phyloP scores from a whole-genome alignment of 35 echinoderm and acorn worm species.

The Amphiura filiformis region DNA sequence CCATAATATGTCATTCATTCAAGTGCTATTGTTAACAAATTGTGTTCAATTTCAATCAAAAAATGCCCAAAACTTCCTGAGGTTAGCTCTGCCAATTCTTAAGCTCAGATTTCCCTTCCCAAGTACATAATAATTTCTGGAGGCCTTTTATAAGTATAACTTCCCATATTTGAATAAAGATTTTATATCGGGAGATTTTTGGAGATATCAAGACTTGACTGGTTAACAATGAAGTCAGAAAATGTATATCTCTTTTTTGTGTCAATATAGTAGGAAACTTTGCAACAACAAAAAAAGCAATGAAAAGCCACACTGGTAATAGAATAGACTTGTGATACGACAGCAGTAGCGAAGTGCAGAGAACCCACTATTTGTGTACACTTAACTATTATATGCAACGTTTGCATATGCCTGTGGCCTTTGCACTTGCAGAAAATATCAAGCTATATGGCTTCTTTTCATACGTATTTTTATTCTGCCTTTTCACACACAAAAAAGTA shows the following conservation, averaged over 20 bases:
- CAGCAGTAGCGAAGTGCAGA: not conserved
- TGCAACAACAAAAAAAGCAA: slow-evolving; percentile 10
- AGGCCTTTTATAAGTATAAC: not conserved
- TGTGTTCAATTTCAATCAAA: not conserved
- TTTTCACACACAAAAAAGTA: not conserved
- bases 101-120: not conserved
- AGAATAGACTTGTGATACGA: not conserved
- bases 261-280: not conserved
- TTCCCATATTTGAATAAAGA: not conserved
- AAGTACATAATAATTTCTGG: not conserved
- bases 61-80: not conserved
- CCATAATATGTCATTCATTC: not conserved
- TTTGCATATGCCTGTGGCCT: not conserved
- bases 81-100: not conserved
- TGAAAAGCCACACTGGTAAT: not conserved
- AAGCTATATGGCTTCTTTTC: not conserved
- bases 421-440: slow-evolving; percentile 7
- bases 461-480: not conserved
- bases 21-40: not conserved
- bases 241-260: not conserved
- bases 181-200: not conserved
- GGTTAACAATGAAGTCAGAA: not conserved
- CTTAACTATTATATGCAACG: not conserved
- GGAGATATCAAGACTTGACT: not conserved
- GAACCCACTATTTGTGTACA: not conserved